Percentiles rank a stretch among this genome's conserved stretches.
phyloP scores from a whole-genome alignment of 30 jellyfish, hydroid and myxozoan species.

The Turritopsis rubra region DNA sequence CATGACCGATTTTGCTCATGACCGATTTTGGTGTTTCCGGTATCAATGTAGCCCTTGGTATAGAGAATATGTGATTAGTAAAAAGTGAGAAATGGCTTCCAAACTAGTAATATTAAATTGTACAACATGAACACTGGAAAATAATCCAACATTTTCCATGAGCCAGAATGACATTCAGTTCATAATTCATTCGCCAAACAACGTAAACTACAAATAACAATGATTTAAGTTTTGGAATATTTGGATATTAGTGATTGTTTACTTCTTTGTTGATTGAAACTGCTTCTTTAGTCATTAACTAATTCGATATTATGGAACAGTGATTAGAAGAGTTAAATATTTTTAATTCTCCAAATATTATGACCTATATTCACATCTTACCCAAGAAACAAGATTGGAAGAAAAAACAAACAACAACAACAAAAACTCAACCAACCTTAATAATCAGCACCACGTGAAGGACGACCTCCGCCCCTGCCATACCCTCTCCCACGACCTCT shows the following conservation, averaged over 20 bases:
- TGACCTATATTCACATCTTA: too few relatives aligned
- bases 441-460: neutral
- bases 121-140: neutral
- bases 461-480: conserved; percentile 4
- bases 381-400: neutral
- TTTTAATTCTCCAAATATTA: too few relatives aligned
- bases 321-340: too few relatives aligned
- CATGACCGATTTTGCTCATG: neutral
- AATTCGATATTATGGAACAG: too few relatives aligned
- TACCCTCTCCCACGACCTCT: conserved; percentile 9
- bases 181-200: too few relatives aligned
- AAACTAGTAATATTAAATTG: neutral
- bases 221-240: too few relatives aligned
- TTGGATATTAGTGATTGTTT: too few relatives aligned
- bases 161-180: too few relatives aligned
- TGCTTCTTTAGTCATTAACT: too few relatives aligned
- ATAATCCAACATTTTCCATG: neutral
- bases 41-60: neutral
- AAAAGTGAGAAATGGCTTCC: neutral
- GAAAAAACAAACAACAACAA: neutral
- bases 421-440: neutral
- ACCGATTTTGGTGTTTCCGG: neutral
- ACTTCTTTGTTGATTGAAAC: too few relatives aligned
- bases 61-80: neutral
- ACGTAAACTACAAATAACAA: too few relatives aligned